Percentiles rank a stretch among this genome's conserved stretches.
phyloP scores from a whole-genome alignment of 1,140 invertebrate genomes.

The Oryzaephilus surinamensis region DNA sequence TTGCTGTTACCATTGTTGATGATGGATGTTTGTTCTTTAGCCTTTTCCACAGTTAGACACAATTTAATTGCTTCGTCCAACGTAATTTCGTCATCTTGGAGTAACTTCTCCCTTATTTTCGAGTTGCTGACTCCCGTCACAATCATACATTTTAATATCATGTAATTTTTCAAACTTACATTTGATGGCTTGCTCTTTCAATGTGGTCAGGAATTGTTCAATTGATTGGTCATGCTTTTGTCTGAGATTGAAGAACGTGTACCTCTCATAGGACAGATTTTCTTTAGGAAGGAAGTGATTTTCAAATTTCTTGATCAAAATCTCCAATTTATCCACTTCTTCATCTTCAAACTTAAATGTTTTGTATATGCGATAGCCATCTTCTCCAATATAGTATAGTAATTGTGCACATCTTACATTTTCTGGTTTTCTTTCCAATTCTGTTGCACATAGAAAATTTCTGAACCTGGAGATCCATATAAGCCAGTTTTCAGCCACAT shows the following conservation, averaged over 20 bases:
- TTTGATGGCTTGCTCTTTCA: conserved; percentile 8
- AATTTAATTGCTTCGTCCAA: conserved; percentile 24
- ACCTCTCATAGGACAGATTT: conserved; percentile 11
- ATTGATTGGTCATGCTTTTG: conserved; percentile 4
- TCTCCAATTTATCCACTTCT: conserved; percentile 8
- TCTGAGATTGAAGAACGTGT: conserved; percentile 10
- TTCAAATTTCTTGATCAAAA: conserved; percentile 11
- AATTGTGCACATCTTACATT: conserved; percentile 4
- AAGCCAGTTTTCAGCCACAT: conserved; percentile 5
- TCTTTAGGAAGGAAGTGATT: conserved; percentile 6
- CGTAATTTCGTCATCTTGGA: conserved; percentile 17
- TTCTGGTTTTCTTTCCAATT: conserved; percentile 4
- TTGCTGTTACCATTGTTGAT: no score
- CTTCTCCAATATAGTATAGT: conserved; percentile 7
- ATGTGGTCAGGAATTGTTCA: conserved; percentile 12
- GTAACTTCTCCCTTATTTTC: conserved; percentile 16
- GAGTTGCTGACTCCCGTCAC: conserved; percentile 15
- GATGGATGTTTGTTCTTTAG: no score
- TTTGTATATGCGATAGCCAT: conserved; percentile 6
- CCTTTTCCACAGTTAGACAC: no score
- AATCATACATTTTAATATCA: conserved; percentile 11
- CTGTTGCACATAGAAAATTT: conserved; percentile 7
- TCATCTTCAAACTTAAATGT: conserved; percentile 6
- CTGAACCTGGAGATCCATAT: conserved; percentile 5
- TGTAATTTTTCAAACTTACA: conserved; percentile 14